A percentile compares a stretch with the other conserved stretches of the same genome.
Conservation (phyloP, 2,113 vertebrate genomes). For the Rhizomys pruinosus region DNA sequence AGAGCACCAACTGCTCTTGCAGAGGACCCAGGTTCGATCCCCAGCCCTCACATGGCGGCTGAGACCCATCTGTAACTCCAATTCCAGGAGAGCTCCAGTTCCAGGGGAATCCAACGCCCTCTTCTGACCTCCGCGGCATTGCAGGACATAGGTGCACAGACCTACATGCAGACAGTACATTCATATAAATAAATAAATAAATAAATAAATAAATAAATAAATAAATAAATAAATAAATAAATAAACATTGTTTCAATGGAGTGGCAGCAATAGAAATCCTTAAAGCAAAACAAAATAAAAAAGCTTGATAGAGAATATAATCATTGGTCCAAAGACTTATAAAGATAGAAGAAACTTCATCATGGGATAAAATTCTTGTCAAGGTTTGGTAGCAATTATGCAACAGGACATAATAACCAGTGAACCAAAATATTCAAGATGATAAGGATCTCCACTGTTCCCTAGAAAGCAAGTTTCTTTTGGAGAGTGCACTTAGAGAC, state of each 20-base stretch:
- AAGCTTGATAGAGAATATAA: neutral
- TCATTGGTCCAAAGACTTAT: neutral
- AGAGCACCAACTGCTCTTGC: too few relatives aligned
- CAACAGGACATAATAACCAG: neutral
- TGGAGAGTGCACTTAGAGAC: slow-evolving; percentile 32
- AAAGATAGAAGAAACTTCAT: neutral
- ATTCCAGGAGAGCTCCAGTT: too few relatives aligned
- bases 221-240: too few relatives aligned
- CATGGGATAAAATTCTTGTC: neutral
- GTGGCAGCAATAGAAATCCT: neutral
- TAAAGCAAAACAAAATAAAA: neutral
- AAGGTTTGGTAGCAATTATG: neutral
- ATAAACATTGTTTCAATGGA: slow-evolving; percentile 3
- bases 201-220: too few relatives aligned
- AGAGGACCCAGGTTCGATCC: too few relatives aligned
- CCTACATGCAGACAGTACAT: too few relatives aligned
- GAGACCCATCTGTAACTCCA: too few relatives aligned
- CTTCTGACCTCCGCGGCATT: too few relatives aligned
- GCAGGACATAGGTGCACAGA: too few relatives aligned
- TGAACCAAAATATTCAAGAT: slow-evolving; percentile 25
- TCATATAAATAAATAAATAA: too few relatives aligned
- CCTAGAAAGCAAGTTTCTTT: slow-evolving; percentile 62
- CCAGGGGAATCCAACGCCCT: too few relatives aligned
- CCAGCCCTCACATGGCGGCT: too few relatives aligned
- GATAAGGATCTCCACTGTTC: slow-evolving; percentile 47